A percentile compares a stretch with the other conserved stretches of the same genome.
These are phyloP conservation scores for Bicyclus anynana DNA, from an alignment of 1,140 invertebrate genomes.

Conservation along the genomic window DNA sequence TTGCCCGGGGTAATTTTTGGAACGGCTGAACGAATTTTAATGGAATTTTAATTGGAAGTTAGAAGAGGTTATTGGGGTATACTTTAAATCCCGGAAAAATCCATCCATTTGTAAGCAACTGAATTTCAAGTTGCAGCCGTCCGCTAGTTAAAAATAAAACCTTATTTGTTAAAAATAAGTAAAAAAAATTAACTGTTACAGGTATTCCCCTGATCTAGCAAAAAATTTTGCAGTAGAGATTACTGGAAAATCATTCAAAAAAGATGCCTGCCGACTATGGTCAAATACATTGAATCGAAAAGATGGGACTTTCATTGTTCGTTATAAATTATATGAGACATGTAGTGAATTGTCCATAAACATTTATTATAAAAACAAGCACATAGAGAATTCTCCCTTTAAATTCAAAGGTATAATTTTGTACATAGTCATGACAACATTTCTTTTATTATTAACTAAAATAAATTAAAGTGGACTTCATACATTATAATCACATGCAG, in stretches of 20 bases:
- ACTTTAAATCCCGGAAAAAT: too few relatives aligned
- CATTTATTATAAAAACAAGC: constrained; percentile 82
- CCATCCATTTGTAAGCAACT: background rate
- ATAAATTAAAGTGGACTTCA: too few relatives aligned
- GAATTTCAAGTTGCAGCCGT: background rate
- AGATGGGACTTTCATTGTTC: constrained; percentile 91
- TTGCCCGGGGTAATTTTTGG: too few relatives aligned
- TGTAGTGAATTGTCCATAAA: constrained; percentile 85
- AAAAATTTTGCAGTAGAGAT: constrained; percentile 75
- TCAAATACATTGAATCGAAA: constrained; percentile 88
- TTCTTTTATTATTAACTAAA: too few relatives aligned
- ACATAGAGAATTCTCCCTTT: constrained; percentile 84
- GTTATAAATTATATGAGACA: constrained; percentile 88
- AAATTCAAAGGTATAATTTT: constrained; percentile 80
- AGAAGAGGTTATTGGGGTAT: too few relatives aligned
- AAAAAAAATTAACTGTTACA: constrained; percentile 22
- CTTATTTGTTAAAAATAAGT: too few relatives aligned
- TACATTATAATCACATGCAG: too few relatives aligned
- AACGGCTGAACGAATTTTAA: too few relatives aligned
- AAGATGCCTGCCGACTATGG: constrained; percentile 82
- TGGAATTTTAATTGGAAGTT: too few relatives aligned
- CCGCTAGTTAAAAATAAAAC: too few relatives aligned
- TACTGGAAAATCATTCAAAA: constrained; percentile 72
- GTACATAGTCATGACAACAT: too few relatives aligned
- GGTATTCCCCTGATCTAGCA: constrained; percentile 44